phyloP scores from a whole-genome alignment of 1,140 invertebrate species.

The Camponotus floridanus region DNA sequence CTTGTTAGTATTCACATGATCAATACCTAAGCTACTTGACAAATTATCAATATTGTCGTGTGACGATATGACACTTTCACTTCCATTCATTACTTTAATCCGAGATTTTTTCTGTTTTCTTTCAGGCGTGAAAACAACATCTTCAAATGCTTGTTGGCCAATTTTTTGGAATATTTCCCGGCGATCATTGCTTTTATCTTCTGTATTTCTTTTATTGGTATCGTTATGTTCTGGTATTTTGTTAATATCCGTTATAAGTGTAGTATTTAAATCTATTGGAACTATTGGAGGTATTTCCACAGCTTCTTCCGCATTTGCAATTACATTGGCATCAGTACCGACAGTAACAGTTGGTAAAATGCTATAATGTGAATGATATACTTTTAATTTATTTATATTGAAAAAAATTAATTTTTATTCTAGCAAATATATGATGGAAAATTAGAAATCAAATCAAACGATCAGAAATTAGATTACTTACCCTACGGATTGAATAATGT shows the following conservation, averaged over 20 bases:
- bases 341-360: conserved; percentile 77
- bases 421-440: neutral
- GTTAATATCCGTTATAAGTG: conserved; percentile 82
- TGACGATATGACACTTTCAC: conserved; percentile 48
- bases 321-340: conserved; percentile 81
- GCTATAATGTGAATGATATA: conserved; percentile 68
- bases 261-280: conserved; percentile 82
- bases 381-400: neutral
- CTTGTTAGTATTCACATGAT: conserved; percentile 68
- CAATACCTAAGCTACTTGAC: conserved; percentile 37
- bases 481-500: conserved; percentile 82
- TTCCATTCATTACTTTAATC: conserved; percentile 60
- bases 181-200: conserved; percentile 71
- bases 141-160: conserved; percentile 87
- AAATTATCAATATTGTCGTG: conserved; percentile 50
- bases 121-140: conserved; percentile 87
- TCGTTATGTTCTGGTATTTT: conserved; percentile 62
- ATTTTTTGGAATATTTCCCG: conserved; percentile 86
- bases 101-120: conserved; percentile 83
- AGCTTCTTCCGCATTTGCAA: conserved; percentile 87
- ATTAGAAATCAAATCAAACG: too few species aligned
- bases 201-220: neutral
- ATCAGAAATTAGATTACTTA: conserved; percentile 63
- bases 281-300: conserved; percentile 84
- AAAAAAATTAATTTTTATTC: conserved; percentile 18